Evolutionary conservation across 2,113 vertebrate species (phyloP).

Genomic region (Paradisaea rubra): DNA sequence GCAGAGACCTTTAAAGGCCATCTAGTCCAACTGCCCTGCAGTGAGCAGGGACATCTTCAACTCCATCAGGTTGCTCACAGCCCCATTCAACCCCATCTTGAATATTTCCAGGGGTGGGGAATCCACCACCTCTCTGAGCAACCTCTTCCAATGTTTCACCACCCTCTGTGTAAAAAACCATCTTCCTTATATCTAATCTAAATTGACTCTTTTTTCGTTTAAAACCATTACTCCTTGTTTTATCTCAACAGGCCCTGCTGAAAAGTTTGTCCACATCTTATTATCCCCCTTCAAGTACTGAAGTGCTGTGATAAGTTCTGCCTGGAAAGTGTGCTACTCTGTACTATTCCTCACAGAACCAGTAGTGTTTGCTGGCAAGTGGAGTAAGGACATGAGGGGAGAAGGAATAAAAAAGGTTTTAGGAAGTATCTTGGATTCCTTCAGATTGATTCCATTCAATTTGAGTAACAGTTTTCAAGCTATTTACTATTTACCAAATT

Average conservation of each 20-base stretch:
- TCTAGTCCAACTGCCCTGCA: not conserved
- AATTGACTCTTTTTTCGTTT: not conserved
- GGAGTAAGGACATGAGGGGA: fast-evolving
- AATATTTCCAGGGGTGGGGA: not conserved
- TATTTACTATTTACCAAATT: not conserved
- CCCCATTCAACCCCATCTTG: not conserved
- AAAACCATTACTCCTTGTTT: not conserved
- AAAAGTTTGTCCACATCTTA: not conserved
- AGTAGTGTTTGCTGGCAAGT: not conserved
- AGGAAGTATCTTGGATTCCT: not conserved
- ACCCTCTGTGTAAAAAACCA: not conserved
- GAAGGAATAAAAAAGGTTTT: not conserved
- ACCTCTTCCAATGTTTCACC: not conserved
- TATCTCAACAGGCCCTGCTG: not conserved
- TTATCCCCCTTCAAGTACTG: not conserved
- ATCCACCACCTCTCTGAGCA: not conserved
- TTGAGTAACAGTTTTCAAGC: not conserved
- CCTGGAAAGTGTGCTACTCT: not conserved
- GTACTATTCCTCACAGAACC: not conserved
- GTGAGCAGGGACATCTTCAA: not conserved
- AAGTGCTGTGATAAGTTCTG: not conserved
- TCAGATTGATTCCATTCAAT: not conserved
- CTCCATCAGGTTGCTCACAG: not conserved
- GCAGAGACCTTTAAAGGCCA: not conserved
- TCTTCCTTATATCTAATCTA: not conserved